A percentile compares a stretch with the other conserved stretches of the same genome.
Conservation (phyloP, 2,797 vertebrate genomes). For the Cirrhinus mrigala region DNA sequence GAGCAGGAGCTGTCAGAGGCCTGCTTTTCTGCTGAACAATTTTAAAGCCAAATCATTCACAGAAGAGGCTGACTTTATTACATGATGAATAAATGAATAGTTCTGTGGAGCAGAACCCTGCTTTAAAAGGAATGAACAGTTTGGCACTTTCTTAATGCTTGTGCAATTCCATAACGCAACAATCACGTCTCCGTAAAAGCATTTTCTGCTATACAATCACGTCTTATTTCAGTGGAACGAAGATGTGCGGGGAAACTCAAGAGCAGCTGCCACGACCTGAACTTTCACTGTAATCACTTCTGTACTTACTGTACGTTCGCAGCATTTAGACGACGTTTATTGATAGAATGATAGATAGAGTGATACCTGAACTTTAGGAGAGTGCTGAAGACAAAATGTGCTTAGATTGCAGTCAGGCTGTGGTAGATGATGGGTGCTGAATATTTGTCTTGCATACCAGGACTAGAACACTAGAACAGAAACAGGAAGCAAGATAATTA, state of each 20-base stretch:
- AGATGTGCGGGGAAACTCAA: background rate
- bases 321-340: background rate
- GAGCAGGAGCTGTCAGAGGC: conserved; percentile 51
- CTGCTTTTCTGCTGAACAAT: conserved; percentile 58
- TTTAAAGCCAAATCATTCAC: conserved; percentile 46
- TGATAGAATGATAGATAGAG: background rate
- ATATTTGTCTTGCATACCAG: background rate
- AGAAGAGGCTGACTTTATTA: conserved; percentile 37
- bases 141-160: conserved; percentile 49
- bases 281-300: background rate
- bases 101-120: conserved; percentile 13
- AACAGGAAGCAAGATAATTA: background rate
- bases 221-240: background rate
- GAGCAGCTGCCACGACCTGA: background rate
- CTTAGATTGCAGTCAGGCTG: background rate
- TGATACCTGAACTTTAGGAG: background rate
- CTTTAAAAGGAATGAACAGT: conserved; percentile 34
- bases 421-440: background rate
- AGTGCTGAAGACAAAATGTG: background rate
- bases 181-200: background rate
- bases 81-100: conserved; percentile 46
- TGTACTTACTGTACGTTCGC: conserved; percentile 3
- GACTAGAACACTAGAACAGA: background rate
- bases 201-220: conserved; percentile 16
- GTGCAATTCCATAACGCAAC: conserved; percentile 6